These are phyloP conservation scores for Microcebus lehilahytsara DNA, from an alignment of 2,113 vertebrate species.

Conservation along the genomic window DNA sequence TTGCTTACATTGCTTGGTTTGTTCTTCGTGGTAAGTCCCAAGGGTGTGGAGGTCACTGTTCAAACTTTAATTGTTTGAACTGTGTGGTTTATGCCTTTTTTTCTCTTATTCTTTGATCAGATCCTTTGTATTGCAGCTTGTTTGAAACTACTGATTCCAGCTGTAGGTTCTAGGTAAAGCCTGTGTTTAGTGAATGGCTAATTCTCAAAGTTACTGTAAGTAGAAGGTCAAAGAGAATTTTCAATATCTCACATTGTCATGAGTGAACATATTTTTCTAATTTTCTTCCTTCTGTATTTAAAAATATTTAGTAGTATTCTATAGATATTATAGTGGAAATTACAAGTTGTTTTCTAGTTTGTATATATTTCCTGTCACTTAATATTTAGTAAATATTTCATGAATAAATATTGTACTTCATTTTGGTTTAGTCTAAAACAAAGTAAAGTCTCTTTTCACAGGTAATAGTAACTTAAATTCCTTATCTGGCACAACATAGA, in stretches of 20 bases:
- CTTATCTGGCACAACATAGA: background rate
- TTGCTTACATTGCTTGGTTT: constrained; percentile 61
- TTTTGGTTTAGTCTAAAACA: background rate
- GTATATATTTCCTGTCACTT: background rate
- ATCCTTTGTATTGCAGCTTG: background rate
- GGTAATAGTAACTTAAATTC: background rate
- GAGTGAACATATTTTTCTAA: background rate
- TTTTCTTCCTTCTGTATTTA: constrained; percentile 15
- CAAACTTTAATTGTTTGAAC: background rate
- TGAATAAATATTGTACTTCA: constrained; percentile 22
- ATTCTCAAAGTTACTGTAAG: background rate
- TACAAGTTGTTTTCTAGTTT: background rate
- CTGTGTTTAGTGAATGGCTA: constrained; percentile 4
- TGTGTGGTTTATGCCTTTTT: background rate
- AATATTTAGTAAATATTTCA: constrained; percentile 18
- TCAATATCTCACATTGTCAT: constrained; percentile 15
- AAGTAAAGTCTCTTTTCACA: background rate
- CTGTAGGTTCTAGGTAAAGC: constrained; percentile 38
- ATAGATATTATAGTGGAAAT: background rate
- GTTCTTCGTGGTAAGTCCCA: constrained; percentile 11
- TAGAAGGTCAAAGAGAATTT: constrained; percentile 21
- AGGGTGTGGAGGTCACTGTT: background rate
- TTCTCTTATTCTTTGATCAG: constrained; percentile 3
- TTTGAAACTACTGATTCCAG: constrained; percentile 25
- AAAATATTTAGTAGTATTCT: background rate